Percentiles rank a stretch among this genome's conserved stretches.
Conservation (phyloP, 1,140 invertebrate species). For the Drosophila elegans region DNA sequence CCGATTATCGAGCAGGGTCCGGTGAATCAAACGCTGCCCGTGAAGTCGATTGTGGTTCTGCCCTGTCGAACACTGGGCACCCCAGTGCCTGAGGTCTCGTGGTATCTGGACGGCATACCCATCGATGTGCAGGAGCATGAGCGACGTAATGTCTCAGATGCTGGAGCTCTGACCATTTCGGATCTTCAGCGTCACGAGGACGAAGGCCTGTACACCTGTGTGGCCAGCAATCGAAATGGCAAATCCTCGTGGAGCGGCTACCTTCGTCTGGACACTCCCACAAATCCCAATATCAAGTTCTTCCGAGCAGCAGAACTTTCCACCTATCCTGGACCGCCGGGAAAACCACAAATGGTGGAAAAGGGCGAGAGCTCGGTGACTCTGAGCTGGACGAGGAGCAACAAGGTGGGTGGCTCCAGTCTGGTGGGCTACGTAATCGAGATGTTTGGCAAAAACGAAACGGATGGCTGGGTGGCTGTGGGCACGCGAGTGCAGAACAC, state of each 20-base stretch:
- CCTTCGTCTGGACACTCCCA: constrained; percentile 91
- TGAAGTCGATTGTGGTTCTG: constrained; percentile 91
- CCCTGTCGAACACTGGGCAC: constrained; percentile 91
- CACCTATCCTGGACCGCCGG: constrained; percentile 91
- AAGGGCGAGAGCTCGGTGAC: constrained; percentile 91
- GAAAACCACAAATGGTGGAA: constrained; percentile 90
- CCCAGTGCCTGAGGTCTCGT: constrained; percentile 91
- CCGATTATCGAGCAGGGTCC: constrained; percentile 95
- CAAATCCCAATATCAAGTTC: constrained; percentile 93
- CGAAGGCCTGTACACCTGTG: constrained; percentile 92
- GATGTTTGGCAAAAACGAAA: constrained; percentile 86
- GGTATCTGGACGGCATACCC: constrained; percentile 92
- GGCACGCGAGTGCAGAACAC: constrained; percentile 87
- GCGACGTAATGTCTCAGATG: constrained; percentile 89
- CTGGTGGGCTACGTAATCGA: constrained; percentile 93
- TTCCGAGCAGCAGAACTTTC: constrained; percentile 91
- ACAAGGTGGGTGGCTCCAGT: constrained; percentile 92
- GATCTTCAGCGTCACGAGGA: constrained; percentile 90
- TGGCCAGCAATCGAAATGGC: constrained; percentile 92
- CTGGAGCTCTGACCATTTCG: constrained; percentile 90
- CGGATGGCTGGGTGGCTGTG: constrained; percentile 87
- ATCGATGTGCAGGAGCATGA: constrained; percentile 87
- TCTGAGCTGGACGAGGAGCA: constrained; percentile 92
- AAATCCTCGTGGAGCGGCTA: constrained; percentile 94
- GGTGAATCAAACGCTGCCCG: constrained; percentile 94